phyloP scores from a whole-genome alignment of 1,140 invertebrate genomes.

The Trichogramma pretiosum region DNA sequence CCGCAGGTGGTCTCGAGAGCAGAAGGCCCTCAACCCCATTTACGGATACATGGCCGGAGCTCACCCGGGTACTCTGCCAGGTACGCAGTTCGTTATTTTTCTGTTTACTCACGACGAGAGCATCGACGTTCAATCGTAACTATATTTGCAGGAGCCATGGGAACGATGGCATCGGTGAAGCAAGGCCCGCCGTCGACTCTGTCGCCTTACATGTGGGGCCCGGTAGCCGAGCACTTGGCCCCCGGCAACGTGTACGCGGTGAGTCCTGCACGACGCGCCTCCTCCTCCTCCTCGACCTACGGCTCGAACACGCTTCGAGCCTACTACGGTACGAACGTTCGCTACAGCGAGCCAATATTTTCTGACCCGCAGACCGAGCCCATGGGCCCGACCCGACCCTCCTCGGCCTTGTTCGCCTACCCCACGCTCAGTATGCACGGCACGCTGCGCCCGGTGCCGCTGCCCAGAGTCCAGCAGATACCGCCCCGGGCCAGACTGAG shows the following conservation, averaged over 20 bases:
- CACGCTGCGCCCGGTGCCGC: constrained; percentile 60
- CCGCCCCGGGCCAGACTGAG: constrained; percentile 33
- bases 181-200: constrained; percentile 39
- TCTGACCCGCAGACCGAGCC: constrained; percentile 53
- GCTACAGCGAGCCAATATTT: too few relatives aligned
- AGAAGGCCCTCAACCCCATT: constrained; percentile 72
- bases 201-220: constrained; percentile 59
- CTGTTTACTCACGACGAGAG: too few relatives aligned
- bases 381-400: constrained; percentile 61
- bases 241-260: constrained; percentile 76
- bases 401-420: constrained; percentile 74
- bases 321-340: too few relatives aligned
- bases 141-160: constrained; percentile 42
- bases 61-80: constrained; percentile 39
- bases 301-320: too few relatives aligned
- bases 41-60: constrained; percentile 74
- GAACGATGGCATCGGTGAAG: constrained; percentile 52
- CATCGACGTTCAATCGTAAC: too few relatives aligned
- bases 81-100: too few relatives aligned
- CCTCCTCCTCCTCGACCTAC: too few relatives aligned
- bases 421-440: constrained; percentile 55
- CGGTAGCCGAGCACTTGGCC: constrained; percentile 75
- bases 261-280: constrained; percentile 14
- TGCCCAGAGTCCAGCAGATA: constrained; percentile 52
- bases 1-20: constrained; percentile 78